phyloP scores from a whole-genome alignment of 2,113 vertebrate species.

The Illadopsis cleaveri region DNA sequence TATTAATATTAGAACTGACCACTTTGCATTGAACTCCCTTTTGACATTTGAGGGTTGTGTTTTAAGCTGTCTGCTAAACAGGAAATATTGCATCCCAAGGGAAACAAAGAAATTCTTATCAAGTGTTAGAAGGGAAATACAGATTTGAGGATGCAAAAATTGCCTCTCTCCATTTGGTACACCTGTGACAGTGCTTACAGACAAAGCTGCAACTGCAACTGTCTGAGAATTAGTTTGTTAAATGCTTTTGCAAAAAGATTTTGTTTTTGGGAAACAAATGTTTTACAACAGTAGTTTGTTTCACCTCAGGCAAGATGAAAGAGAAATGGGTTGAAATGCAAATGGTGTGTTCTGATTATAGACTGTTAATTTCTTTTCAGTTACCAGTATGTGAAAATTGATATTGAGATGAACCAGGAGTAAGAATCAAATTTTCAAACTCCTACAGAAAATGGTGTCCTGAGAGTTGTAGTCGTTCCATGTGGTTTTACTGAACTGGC shows the following conservation, averaged over 20 bases:
- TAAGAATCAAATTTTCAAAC: background rate
- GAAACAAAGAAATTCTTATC: background rate
- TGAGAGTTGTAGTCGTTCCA: background rate
- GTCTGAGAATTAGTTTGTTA: background rate
- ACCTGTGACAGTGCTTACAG: fast-evolving
- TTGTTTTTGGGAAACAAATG: background rate
- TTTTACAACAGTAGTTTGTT: background rate
- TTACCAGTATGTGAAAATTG: background rate
- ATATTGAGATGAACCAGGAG: background rate
- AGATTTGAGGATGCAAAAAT: background rate
- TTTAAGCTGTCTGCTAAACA: background rate
- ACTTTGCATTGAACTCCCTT: background rate
- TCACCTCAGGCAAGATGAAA: background rate
- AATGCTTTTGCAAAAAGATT: background rate
- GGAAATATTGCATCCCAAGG: background rate
- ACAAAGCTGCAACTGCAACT: background rate
- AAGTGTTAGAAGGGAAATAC: background rate
- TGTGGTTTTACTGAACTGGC: background rate
- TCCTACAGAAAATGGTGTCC: background rate
- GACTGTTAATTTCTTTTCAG: background rate
- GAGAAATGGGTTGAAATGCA: background rate
- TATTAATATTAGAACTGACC: background rate
- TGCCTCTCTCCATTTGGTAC: background rate
- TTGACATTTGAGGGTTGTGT: background rate
- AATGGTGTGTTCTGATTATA: background rate